Percentiles rank a stretch among this genome's conserved stretches.
Conservation (phyloP, 2,888 invertebrate species). For the Dolichomitus sp. region DNA sequence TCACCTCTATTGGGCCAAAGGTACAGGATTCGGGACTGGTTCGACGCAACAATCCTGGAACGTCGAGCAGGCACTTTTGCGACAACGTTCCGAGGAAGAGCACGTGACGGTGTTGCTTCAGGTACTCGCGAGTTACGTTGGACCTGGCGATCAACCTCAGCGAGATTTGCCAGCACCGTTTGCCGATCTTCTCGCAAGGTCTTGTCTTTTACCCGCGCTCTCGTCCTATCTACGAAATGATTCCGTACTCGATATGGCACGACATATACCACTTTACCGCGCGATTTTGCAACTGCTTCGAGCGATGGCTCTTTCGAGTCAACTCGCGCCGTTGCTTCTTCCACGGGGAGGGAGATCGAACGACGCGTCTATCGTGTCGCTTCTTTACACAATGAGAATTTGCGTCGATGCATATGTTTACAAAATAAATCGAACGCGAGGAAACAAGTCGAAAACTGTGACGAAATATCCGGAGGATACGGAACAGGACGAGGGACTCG, state of each 20-base stretch:
- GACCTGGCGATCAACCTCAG: conserved; percentile 89
- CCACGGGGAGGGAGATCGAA: conserved; percentile 86
- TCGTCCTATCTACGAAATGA: conserved; percentile 97
- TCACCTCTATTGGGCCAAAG: conserved; percentile 97
- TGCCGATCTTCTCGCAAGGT: conserved; percentile 92
- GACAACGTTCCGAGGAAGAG: conserved; percentile 97
- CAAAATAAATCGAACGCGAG: conserved; percentile 89
- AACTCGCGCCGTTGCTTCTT: conserved; percentile 89
- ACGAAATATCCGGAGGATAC: conserved; percentile 88
- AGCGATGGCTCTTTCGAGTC: conserved; percentile 90
- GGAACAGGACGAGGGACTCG: conserved; percentile 96
- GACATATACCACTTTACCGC: conserved; percentile 97
- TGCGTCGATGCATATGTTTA: conserved; percentile 97
- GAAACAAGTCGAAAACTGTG: conserved; percentile 78
- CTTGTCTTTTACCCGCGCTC: conserved; percentile 95
- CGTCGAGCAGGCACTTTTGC: conserved; percentile 96
- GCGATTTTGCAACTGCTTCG: conserved; percentile 94
- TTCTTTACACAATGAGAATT: conserved; percentile 95
- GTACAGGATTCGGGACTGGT: conserved; percentile 98
- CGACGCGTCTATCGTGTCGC: conserved; percentile 91
- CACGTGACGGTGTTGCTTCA: conserved; percentile 95
- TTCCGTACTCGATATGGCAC: conserved; percentile 98
- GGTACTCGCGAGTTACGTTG: conserved; percentile 96
- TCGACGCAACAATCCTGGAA: conserved; percentile 99
- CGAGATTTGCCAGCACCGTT: conserved; percentile 91